A percentile compares a stretch with the other conserved stretches of the same genome.
Conservation (phyloP, 35 echinoderm and acorn worm species). For the Chiridota heheva region DNA sequence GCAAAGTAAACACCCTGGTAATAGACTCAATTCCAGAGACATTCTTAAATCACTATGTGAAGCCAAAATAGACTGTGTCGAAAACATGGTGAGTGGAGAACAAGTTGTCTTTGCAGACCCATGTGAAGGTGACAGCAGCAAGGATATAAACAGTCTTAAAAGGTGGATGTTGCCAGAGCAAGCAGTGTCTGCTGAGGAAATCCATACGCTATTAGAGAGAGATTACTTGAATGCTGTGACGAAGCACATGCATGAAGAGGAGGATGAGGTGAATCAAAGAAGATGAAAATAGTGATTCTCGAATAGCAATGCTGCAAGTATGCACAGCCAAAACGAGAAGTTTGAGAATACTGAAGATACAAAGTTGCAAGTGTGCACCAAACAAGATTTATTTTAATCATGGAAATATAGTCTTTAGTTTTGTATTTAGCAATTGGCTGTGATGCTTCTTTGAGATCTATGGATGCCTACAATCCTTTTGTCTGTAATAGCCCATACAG, state of each 20-base stretch:
- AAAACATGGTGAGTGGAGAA: constrained; percentile 11
- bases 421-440: too few relatives aligned
- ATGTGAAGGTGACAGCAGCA: not conserved
- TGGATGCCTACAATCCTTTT: too few relatives aligned
- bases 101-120: not conserved
- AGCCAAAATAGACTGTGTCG: constrained; percentile 6
- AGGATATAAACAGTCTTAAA: constrained; percentile 21
- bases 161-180: constrained; percentile 64
- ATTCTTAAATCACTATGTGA: constrained; percentile 20
- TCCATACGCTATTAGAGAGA: constrained; percentile 48
- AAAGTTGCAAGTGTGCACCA: too few relatives aligned
- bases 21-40: constrained; percentile 10
- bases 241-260: constrained; percentile 10
- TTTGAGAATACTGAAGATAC: too few relatives aligned
- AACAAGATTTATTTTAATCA: too few relatives aligned
- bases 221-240: constrained; percentile 60
- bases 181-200: constrained; percentile 53
- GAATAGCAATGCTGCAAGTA: too few relatives aligned
- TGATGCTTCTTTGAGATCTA: too few relatives aligned
- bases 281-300: constrained; percentile 17
- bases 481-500: too few relatives aligned
- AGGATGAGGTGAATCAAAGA: too few relatives aligned
- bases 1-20: constrained; percentile 7
- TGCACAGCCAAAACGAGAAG: too few relatives aligned
- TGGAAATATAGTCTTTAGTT: too few relatives aligned